These are phyloP conservation scores for Chloroceryle amazona DNA, from an alignment of 2,797 vertebrate genomes.

Conservation along the genomic window DNA sequence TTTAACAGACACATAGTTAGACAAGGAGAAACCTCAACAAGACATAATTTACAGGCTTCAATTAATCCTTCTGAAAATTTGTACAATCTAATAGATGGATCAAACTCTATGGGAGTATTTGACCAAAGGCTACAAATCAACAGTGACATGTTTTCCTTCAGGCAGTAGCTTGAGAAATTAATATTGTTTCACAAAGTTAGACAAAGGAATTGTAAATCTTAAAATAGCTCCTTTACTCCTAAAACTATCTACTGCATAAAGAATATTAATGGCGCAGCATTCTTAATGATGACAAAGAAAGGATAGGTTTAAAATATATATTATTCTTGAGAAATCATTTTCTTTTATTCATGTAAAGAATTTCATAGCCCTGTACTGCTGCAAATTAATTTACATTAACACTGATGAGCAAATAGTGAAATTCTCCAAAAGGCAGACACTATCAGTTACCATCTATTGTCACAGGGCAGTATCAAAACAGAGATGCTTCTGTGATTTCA, in stretches of 20 bases:
- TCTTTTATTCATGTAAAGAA: neutral
- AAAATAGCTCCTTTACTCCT: neutral
- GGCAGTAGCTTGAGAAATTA: slow-evolving; percentile 31
- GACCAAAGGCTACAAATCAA: slow-evolving; percentile 41
- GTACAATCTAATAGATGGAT: slow-evolving; percentile 43
- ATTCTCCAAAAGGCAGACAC: neutral
- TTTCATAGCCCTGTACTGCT: neutral
- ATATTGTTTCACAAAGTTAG: slow-evolving; percentile 26
- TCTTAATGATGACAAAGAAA: neutral
- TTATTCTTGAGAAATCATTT: neutral
- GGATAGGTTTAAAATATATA: neutral
- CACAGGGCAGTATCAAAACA: neutral
- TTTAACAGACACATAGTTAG: slow-evolving; percentile 28
- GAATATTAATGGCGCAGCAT: neutral
- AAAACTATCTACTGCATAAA: neutral
- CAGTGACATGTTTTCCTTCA: slow-evolving; percentile 35
- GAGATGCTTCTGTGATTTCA: neutral
- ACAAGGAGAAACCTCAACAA: slow-evolving; percentile 41
- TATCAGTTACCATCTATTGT: neutral
- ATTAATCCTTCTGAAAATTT: slow-evolving; percentile 61
- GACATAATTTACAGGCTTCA: slow-evolving; percentile 33
- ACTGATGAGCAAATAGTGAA: neutral
- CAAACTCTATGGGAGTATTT: slow-evolving; percentile 46
- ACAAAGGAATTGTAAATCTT: slow-evolving; percentile 12
- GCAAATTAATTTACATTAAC: neutral